These are phyloP conservation scores for Pachymerium ferrugineum DNA, from an alignment of 2,888 invertebrate genomes.

Conservation along the genomic window DNA sequence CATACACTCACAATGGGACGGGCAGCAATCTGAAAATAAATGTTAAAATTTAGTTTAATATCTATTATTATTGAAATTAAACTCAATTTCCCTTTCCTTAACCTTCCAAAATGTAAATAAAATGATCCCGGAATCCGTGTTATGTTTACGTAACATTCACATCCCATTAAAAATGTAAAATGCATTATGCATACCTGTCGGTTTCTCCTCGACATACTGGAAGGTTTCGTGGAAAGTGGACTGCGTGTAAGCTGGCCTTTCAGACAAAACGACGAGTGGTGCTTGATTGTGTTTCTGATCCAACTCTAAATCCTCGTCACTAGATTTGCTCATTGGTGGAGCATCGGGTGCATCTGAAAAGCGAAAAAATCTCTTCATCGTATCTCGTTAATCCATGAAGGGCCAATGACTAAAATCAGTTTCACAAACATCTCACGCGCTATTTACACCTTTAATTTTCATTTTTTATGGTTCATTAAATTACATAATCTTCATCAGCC, in stretches of 20 bases:
- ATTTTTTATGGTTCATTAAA: too few relatives aligned
- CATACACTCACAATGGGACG: slow-evolving; percentile 33
- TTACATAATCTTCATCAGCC: too few relatives aligned
- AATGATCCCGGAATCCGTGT: too few relatives aligned
- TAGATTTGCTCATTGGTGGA: slow-evolving; percentile 29
- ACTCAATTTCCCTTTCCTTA: too few relatives aligned
- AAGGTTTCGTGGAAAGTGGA: slow-evolving; percentile 17
- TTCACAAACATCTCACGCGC: neutral
- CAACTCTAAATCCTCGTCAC: slow-evolving; percentile 31
- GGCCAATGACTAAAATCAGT: neutral
- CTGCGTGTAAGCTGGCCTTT: slow-evolving; percentile 29
- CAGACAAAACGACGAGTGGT: slow-evolving; percentile 4
- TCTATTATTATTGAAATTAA: too few relatives aligned
- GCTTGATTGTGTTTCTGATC: slow-evolving; percentile 27
- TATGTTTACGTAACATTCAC: too few relatives aligned
- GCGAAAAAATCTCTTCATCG: neutral
- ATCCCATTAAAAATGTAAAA: neutral
- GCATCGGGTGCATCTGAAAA: slow-evolving; percentile 23
- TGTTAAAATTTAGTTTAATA: neutral
- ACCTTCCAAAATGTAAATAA: too few relatives aligned
- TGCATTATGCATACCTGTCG: neutral
- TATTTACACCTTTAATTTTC: too few relatives aligned
- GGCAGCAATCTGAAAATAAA: slow-evolving; percentile 30
- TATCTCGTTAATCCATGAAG: neutral
- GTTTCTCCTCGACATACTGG: slow-evolving; percentile 30